Evolutionary conservation across 2,797 vertebrate genomes (phyloP).

Genomic region (Rhincodon typus): DNA sequence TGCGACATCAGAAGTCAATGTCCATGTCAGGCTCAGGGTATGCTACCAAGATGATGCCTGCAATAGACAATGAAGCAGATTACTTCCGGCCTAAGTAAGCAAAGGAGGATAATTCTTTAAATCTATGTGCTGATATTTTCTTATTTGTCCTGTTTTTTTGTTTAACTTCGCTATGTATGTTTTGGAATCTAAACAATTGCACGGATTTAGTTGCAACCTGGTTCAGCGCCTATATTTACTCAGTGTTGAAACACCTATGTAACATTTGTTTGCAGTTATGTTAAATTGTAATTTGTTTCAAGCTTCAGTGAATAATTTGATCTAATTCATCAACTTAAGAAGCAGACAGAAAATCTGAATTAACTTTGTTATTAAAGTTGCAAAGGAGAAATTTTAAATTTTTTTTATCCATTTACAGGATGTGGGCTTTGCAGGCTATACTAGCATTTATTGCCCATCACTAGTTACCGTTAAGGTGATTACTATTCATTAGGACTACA

Average conservation of each 20-base stretch:
- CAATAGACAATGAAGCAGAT: slow-evolving; percentile 78
- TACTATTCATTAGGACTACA: not conserved
- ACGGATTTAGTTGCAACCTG: not conserved
- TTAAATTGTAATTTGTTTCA: not conserved
- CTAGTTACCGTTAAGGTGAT: not conserved
- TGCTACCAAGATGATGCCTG: slow-evolving; percentile 74
- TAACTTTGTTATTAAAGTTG: not conserved
- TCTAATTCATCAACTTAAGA: not conserved
- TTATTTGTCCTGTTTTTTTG: not conserved
- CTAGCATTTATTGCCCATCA: too few relatives aligned
- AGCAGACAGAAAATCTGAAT: not conserved
- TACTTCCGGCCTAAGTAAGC: slow-evolving; percentile 77
- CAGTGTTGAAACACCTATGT: not conserved
- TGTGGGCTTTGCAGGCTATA: too few relatives aligned
- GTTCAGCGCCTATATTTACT: not conserved
- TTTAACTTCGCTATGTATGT: not conserved
- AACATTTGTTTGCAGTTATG: not conserved
- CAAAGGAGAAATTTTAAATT: not conserved
- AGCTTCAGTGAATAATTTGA: not conserved
- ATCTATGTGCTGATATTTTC: not conserved
- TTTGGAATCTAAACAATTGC: slow-evolving; percentile 13
- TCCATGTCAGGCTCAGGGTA: slow-evolving; percentile 74
- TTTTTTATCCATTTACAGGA: too few relatives aligned
- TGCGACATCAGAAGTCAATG: slow-evolving; percentile 76
- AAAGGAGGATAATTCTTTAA: slow-evolving; percentile 50